Percentiles rank a stretch among this genome's conserved stretches.
Conservation (phyloP, 1,140 invertebrate genomes). For the Steinernema khuongi region DNA sequence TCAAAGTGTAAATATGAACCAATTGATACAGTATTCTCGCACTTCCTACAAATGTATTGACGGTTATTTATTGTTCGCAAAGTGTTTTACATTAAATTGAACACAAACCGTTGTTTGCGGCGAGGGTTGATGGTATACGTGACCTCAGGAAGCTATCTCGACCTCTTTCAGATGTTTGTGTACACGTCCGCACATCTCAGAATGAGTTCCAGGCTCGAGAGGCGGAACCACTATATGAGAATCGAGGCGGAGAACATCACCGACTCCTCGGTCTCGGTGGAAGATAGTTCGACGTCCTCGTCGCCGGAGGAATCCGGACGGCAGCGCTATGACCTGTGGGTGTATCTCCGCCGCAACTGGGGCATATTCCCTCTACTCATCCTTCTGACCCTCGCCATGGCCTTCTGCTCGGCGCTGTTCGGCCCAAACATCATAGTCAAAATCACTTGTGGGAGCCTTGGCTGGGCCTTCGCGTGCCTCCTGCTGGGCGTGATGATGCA, state of each 20-base stretch:
- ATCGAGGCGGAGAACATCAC: slow-evolving; percentile 11
- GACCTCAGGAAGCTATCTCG: neutral
- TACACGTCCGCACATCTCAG: neutral
- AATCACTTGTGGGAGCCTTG: neutral
- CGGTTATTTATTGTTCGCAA: neutral
- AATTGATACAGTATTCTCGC: neutral
- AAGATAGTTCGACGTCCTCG: slow-evolving; percentile 2
- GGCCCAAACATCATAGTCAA: neutral
- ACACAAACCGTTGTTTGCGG: neutral
- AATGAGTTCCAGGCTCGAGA: neutral
- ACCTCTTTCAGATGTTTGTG: neutral
- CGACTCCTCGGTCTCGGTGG: neutral
- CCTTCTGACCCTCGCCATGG: neutral
- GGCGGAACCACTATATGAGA: neutral
- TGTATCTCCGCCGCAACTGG: neutral
- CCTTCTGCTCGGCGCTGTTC: neutral
- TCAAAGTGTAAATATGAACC: neutral
- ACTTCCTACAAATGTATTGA: neutral
- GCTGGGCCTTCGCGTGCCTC: neutral
- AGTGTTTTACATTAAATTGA: no score
- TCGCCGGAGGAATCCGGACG: neutral
- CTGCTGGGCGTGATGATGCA: neutral
- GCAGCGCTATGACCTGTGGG: neutral
- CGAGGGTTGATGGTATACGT: neutral
- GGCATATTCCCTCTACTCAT: neutral